Evolutionary conservation across 2,888 invertebrate species (phyloP).

Genomic region (Hirtodrosophila confusa): DNA sequence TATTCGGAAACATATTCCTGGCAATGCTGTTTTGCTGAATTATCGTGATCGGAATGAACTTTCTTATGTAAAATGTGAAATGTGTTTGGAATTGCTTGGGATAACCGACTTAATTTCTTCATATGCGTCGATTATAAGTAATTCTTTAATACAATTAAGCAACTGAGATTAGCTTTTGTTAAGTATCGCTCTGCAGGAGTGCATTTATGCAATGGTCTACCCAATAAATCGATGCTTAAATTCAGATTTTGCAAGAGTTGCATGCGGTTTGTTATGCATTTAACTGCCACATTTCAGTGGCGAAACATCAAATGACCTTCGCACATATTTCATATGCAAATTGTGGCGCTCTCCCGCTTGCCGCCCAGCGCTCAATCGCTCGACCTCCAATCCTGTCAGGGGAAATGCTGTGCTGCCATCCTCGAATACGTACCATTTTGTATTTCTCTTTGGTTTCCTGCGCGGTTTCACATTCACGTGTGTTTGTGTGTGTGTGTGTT

Average conservation of each 20-base stretch:
- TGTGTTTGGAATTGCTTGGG: too few species aligned
- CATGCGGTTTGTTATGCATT: conserved; percentile 33
- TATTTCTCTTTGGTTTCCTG: conserved; percentile 43
- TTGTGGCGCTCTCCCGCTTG: conserved; percentile 19
- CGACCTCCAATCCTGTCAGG: conserved; percentile 20
- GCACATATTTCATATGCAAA: conserved; percentile 54
- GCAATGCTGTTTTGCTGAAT: too few species aligned
- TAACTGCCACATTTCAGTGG: conserved; percentile 33
- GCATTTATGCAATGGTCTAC: too few species aligned
- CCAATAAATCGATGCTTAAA: conserved; percentile 12
- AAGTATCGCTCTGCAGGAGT: too few species aligned
- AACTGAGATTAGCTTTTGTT: too few species aligned
- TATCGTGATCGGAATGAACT: too few species aligned
- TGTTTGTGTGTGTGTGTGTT: neutral
- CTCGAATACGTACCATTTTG: conserved; percentile 17
- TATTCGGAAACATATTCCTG: too few species aligned
- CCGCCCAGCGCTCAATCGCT: neutral
- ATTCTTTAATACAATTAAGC: too few species aligned
- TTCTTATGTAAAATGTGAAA: too few species aligned
- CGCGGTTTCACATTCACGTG: conserved; percentile 48
- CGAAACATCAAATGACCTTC: conserved; percentile 57
- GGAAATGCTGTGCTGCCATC: conserved; percentile 24
- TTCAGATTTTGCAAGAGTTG: conserved; percentile 11
- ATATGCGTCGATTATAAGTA: too few species aligned
- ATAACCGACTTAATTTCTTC: too few species aligned